These are phyloP conservation scores for Arnoldichthys spilopterus DNA, from an alignment of 2,797 vertebrate species.

Conservation along the genomic window DNA sequence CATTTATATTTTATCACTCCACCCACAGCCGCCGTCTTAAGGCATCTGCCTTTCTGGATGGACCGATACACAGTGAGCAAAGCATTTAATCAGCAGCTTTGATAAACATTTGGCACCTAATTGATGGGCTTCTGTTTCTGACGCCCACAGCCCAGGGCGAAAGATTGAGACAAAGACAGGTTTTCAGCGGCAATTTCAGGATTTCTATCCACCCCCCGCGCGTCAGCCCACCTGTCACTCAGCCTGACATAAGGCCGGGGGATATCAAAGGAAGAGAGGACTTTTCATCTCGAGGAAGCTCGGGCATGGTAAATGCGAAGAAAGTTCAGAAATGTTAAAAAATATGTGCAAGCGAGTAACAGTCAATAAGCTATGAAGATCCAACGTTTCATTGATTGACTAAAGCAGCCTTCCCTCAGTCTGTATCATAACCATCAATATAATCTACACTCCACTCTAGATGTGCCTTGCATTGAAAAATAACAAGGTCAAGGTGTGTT, in stretches of 20 bases:
- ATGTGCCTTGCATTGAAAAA: neutral
- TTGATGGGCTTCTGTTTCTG: conserved; percentile 77
- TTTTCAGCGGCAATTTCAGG: conserved; percentile 79
- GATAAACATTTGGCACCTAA: conserved; percentile 84
- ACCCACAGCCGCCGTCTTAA: conserved; percentile 25
- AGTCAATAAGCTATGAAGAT: conserved; percentile 35
- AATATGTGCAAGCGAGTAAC: conserved; percentile 31
- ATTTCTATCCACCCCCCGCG: conserved; percentile 67
- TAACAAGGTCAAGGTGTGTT: conserved; percentile 19
- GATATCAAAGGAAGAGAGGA: conserved; percentile 74
- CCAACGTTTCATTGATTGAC: conserved; percentile 23
- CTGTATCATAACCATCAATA: conserved; percentile 4
- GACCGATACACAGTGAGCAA: conserved; percentile 71
- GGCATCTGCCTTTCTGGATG: conserved; percentile 58
- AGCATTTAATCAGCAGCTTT: conserved; percentile 83
- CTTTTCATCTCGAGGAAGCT: conserved; percentile 73
- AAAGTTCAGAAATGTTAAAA: conserved; percentile 65
- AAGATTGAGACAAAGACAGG: conserved; percentile 75
- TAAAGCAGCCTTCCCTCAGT: conserved; percentile 21
- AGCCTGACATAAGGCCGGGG: conserved; percentile 77
- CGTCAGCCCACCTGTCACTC: conserved; percentile 80
- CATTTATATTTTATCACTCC: conserved; percentile 48
- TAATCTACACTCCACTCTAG: neutral
- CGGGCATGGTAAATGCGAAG: conserved; percentile 59
- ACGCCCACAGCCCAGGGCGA: conserved; percentile 80